phyloP scores from a whole-genome alignment of 2,888 invertebrate species.

The Stenodera caucasica region DNA sequence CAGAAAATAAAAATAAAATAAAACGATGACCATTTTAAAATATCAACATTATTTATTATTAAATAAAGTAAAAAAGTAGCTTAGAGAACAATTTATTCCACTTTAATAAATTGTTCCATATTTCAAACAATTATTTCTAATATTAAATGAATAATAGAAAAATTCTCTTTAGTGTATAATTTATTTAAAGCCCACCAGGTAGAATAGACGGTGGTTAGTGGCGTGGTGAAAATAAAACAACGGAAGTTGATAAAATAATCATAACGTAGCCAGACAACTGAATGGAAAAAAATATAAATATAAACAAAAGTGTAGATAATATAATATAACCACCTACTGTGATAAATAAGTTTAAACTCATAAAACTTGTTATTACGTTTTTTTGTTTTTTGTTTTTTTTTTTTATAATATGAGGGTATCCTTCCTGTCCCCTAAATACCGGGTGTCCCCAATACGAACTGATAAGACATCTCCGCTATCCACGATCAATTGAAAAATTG shows the following conservation, averaged over 20 bases:
- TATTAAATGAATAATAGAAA: not conserved
- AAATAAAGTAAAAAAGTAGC: not conserved
- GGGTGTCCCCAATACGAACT: no score
- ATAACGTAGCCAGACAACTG: constrained; percentile 10
- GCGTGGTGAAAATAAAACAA: constrained; percentile 26
- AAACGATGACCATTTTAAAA: not conserved
- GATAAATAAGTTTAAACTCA: constrained; percentile 33
- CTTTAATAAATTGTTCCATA: not conserved
- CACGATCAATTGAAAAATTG: no score
- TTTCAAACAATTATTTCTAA: not conserved
- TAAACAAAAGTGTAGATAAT: constrained; percentile 32
- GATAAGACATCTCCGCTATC: no score
- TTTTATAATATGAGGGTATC: constrained; percentile 1
- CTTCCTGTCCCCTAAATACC: not conserved
- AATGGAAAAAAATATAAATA: constrained; percentile 13
- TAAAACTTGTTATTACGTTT: constrained; percentile 31
- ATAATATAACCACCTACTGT: constrained; percentile 32
- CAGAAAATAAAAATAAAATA: not conserved
- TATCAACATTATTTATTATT: not conserved
- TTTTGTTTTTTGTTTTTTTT: no score
- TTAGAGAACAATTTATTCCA: not conserved
- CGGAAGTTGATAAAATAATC: constrained; percentile 35
- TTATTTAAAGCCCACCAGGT: constrained; percentile 9
- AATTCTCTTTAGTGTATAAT: not conserved
- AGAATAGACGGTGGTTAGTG: constrained; percentile 6